Conservation (phyloP, 2,113 vertebrate genomes). For the Steatornis caripensis region DNA sequence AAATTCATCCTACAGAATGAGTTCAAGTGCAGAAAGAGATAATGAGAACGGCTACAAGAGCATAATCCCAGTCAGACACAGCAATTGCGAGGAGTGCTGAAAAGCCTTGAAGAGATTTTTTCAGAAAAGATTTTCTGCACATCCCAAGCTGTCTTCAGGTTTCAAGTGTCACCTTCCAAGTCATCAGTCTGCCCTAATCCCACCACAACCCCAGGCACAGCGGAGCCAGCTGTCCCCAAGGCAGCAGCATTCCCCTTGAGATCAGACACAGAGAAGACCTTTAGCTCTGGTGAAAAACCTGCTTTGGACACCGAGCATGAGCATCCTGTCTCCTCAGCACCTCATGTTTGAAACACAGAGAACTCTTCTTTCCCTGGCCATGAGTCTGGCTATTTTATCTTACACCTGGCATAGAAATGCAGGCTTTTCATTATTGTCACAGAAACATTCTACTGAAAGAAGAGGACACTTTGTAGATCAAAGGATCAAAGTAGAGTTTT, state of each 20-base stretch:
- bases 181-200: neutral
- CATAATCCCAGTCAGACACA: neutral
- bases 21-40: neutral
- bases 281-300: neutral
- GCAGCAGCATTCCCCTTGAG: neutral
- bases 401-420: neutral
- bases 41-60: accelerated
- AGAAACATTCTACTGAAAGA: neutral
- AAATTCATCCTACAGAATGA: neutral
- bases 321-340: neutral
- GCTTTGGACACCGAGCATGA: neutral
- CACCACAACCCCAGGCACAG: neutral
- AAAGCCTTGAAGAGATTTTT: neutral
- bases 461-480: neutral
- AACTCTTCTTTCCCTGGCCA: neutral
- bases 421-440: neutral
- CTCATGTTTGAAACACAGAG: neutral
- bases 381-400: neutral
- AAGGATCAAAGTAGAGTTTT: neutral
- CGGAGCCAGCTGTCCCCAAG: accelerated
- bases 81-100: accelerated
- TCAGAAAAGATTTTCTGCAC: neutral
- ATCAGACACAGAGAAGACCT: neutral
- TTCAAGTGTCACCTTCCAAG: neutral
- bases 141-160: neutral